These are phyloP conservation scores for Drosophila mayaguana DNA, from an alignment of 2,888 invertebrate species.

Conservation along the genomic window DNA sequence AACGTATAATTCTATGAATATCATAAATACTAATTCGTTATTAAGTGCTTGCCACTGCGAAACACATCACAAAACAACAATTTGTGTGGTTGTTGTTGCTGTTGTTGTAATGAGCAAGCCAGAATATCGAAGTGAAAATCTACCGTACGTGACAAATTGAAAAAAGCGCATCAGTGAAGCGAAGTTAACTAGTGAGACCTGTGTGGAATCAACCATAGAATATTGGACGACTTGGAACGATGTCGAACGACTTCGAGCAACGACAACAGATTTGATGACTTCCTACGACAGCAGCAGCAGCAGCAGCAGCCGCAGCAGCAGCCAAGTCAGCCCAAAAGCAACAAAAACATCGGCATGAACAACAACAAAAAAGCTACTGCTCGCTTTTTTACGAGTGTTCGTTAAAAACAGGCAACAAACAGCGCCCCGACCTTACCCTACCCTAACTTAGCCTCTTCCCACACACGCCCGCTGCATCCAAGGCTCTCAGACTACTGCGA, in stretches of 20 bases:
- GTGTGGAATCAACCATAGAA: slow-evolving; percentile 79
- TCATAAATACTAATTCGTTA: slow-evolving; percentile 77
- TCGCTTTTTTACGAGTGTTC: slow-evolving; percentile 70
- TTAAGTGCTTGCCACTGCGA: slow-evolving; percentile 24
- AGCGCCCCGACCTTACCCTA: background rate
- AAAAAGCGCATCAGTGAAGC: slow-evolving; percentile 82
- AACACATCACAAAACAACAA: background rate
- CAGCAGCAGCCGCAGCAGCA: slow-evolving; percentile 6
- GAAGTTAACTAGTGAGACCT: slow-evolving; percentile 80
- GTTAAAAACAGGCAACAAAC: slow-evolving; percentile 45
- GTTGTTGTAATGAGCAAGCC: slow-evolving; percentile 52
- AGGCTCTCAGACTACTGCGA: slow-evolving; percentile 2
- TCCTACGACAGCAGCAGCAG: slow-evolving; percentile 42
- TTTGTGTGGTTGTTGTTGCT: background rate
- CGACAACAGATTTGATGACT: slow-evolving; percentile 72
- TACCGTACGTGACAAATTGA: slow-evolving; percentile 84
- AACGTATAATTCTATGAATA: slow-evolving; percentile 73
- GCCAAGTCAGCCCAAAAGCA: slow-evolving; percentile 7
- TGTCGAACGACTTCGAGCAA: slow-evolving; percentile 33
- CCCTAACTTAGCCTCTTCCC: background rate
- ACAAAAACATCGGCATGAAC: slow-evolving; percentile 35
- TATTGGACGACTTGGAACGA: slow-evolving; percentile 67
- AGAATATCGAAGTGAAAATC: slow-evolving; percentile 62
- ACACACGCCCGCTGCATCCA: slow-evolving; percentile 7
- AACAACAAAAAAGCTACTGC: slow-evolving; percentile 45